Evolutionary conservation across 2,888 invertebrate species (phyloP), one percentile per base, ranked within the genome.

Genomic region (Melanargia galathea): DNA sequence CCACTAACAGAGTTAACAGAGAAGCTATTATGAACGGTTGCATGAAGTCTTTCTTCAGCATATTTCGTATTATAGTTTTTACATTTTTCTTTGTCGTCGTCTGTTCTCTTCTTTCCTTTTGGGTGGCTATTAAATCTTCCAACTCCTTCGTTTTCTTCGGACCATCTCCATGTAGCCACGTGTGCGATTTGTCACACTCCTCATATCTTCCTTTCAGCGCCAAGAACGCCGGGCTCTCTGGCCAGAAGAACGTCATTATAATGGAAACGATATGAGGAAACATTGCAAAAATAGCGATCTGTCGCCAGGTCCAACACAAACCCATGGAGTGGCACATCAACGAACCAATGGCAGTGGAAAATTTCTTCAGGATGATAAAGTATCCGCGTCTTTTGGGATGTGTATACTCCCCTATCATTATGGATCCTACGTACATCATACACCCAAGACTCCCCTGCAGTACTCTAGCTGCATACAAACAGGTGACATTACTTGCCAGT

Each of bases 181-280:
- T 56, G 55, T 75, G 80, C 0, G 80, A 71, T 51, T 70, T 67
- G 16, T 75, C 68, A 56, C 79, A 81, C 10, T 81, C 79, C 2
- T 68, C 69, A 64, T 73, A 79, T 26, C 70, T 71, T 2, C 80
- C 81, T 62, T 73, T 79, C 66, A 78, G 64, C 0, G 80, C 83
- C 8, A 78, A 70, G 60, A 66, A 77, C 0, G 76, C 72, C 1
- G 82, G 83, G 35, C 82, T 83, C 60, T 83, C 83, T 0, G 76
- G 75, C 78, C 81, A 83, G 16, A 74, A 73, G 1, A 71, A 58
- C 0, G 77, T 74, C n/a, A 78, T 6, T 0, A 79, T 16, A 0
- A 75, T 49, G 0, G 75, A 58, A 2, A 72, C 0, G 1, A 67
- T 20, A 6, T 71, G 58, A 0, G 70, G 60, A 0, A 73, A 20